A percentile compares a stretch with the other conserved stretches of the same genome.
Conservation (phyloP, 2,113 vertebrate species). For the Ctenomys sociabilis region DNA sequence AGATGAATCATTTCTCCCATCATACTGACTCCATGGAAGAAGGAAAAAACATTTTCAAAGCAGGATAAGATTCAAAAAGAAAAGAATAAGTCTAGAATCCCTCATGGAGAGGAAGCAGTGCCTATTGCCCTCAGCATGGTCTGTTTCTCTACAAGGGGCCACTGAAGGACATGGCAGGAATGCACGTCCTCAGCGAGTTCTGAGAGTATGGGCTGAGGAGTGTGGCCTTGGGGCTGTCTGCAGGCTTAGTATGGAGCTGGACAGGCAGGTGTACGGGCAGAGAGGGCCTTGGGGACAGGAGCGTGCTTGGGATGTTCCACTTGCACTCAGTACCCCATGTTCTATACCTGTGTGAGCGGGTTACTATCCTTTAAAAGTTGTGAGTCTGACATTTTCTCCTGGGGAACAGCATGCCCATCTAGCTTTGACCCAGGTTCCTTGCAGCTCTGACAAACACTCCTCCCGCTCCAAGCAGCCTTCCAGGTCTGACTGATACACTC, state of each 20-base stretch:
- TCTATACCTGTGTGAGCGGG: neutral
- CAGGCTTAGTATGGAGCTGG: neutral
- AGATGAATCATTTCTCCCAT: neutral
- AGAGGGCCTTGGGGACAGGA: neutral
- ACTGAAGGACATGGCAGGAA: neutral
- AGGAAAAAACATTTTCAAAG: neutral
- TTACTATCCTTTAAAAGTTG: neutral
- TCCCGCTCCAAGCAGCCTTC: neutral
- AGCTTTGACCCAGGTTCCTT: neutral
- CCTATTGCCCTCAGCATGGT: rapidly evolving
- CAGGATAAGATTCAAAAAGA: neutral
- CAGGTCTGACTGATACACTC: neutral
- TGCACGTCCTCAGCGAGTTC: neutral
- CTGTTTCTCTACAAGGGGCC: neutral
- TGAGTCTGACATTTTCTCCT: neutral
- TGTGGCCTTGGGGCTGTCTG: neutral
- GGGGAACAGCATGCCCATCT: neutral
- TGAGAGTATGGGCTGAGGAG: neutral
- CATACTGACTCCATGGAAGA: neutral
- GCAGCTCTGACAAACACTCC: neutral
- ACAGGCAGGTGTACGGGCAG: neutral
- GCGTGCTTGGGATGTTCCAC: neutral
- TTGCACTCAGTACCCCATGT: neutral
- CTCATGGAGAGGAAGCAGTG: rapidly evolving
- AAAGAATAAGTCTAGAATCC: neutral